phyloP scores from a whole-genome alignment of 1,140 invertebrate species.

The Oncopodura yosiiana region DNA sequence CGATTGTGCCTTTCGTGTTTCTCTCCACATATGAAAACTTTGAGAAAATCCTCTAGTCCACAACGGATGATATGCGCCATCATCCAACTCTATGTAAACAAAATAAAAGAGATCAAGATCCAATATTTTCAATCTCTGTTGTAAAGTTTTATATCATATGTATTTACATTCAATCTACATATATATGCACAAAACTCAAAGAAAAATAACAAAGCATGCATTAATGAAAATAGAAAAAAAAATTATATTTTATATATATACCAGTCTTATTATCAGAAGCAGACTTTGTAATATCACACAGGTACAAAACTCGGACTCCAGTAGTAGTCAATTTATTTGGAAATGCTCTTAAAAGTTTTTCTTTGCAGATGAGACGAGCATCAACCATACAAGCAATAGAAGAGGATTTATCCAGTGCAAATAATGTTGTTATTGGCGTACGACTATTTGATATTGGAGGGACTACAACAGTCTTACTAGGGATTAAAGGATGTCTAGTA shows the following conservation, averaged over 20 bases:
- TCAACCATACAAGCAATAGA: slow-evolving; percentile 33
- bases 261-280: slow-evolving; percentile 28
- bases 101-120: not conserved
- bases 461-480: slow-evolving; percentile 29
- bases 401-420: slow-evolving; percentile 22
- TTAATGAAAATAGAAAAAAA: slow-evolving; percentile 10
- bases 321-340: slow-evolving; percentile 31
- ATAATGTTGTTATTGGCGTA: slow-evolving; percentile 6
- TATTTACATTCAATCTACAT: too few relatives aligned
- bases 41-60: slow-evolving; percentile 90
- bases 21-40: slow-evolving; percentile 96
- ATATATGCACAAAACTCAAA: too few relatives aligned
- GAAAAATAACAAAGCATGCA: too few relatives aligned
- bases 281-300: slow-evolving; percentile 29
- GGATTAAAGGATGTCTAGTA: slow-evolving; percentile 40
- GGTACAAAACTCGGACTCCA: slow-evolving; percentile 33
- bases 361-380: slow-evolving; percentile 27
- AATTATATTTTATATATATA: slow-evolving; percentile 15
- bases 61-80: slow-evolving; percentile 79
- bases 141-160: too few relatives aligned
- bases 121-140: not conserved
- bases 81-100: slow-evolving; percentile 68
- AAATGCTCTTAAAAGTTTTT: slow-evolving; percentile 27
- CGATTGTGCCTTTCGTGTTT: slow-evolving; percentile 80
- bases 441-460: slow-evolving; percentile 12